Conservation (phyloP, 1,140 invertebrate species). For the Antheraea pernyi region DNA sequence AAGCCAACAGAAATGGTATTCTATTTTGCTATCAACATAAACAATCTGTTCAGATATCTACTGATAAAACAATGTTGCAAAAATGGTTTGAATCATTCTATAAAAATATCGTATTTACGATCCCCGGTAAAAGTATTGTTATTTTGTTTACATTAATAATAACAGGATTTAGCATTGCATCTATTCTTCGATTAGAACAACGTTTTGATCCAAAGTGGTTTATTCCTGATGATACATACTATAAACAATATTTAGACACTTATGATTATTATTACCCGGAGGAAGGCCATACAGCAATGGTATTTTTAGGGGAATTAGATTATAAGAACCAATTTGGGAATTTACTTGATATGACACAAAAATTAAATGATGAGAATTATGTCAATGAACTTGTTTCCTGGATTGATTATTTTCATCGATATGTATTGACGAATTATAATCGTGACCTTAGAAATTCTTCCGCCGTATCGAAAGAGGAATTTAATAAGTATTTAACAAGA, state of each 20-base stretch:
- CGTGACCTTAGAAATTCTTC: constrained; percentile 74
- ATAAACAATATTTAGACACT: constrained; percentile 81
- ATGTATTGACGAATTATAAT: constrained; percentile 77
- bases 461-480: constrained; percentile 76
- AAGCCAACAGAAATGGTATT: constrained; percentile 82
- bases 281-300: constrained; percentile 82
- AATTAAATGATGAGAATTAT: constrained; percentile 78
- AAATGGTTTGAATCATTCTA: constrained; percentile 80
- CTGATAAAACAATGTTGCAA: constrained; percentile 71
- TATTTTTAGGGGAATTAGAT: constrained; percentile 85
- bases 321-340: constrained; percentile 83
- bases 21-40: constrained; percentile 84
- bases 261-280: constrained; percentile 82
- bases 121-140: constrained; percentile 81
- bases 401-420: constrained; percentile 82
- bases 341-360: constrained; percentile 79
- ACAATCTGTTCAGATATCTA: constrained; percentile 64
- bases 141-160: constrained; percentile 81
- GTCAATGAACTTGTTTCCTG: constrained; percentile 82
- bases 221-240: constrained; percentile 85
- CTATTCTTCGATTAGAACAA: constrained; percentile 83
- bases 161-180: constrained; percentile 81
- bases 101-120: constrained; percentile 81
- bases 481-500: constrained; percentile 82
- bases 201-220: constrained; percentile 90